These are phyloP conservation scores for Manacus vitellinus DNA, from an alignment of 2,113 vertebrate genomes.

Conservation along the genomic window DNA sequence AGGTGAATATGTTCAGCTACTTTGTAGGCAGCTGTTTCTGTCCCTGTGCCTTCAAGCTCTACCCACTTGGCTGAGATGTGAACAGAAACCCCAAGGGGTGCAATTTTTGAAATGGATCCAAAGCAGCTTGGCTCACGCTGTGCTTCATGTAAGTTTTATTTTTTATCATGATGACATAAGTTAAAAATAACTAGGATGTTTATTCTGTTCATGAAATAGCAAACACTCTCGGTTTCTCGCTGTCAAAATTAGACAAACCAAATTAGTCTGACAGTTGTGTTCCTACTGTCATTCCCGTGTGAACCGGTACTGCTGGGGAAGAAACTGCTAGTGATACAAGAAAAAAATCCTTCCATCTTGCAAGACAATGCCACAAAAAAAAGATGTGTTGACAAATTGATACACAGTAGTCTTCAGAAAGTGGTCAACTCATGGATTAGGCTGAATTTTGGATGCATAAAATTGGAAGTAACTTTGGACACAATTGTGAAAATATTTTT, in stretches of 20 bases:
- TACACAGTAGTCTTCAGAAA: background rate
- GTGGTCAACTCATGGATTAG: background rate
- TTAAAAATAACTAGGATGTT: conserved; percentile 48
- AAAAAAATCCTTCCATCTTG: background rate
- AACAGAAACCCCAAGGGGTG: conserved; percentile 29
- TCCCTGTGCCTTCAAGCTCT: conserved; percentile 2
- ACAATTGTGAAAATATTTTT: background rate
- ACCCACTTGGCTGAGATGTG: background rate
- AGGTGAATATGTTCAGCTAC: conserved; percentile 5
- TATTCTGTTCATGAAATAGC: conserved; percentile 16
- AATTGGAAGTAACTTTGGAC: background rate
- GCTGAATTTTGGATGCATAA: background rate
- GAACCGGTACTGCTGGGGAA: background rate
- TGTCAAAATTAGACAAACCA: conserved; percentile 16
- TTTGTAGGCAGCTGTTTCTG: conserved; percentile 23
- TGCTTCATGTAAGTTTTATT: conserved; percentile 23
- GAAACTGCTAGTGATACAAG: background rate
- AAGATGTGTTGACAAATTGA: background rate
- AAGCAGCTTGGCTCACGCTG: background rate
- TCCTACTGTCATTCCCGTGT: background rate
- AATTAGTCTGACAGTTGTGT: conserved; percentile 20
- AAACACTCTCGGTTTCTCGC: background rate
- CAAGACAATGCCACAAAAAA: background rate
- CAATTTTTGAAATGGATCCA: conserved; percentile 48
- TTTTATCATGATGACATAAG: conserved; percentile 12